Base-by-base conservation (phyloP, 2,888 invertebrate species). In the Stenoptilia bipunctidactyla region DNA sequence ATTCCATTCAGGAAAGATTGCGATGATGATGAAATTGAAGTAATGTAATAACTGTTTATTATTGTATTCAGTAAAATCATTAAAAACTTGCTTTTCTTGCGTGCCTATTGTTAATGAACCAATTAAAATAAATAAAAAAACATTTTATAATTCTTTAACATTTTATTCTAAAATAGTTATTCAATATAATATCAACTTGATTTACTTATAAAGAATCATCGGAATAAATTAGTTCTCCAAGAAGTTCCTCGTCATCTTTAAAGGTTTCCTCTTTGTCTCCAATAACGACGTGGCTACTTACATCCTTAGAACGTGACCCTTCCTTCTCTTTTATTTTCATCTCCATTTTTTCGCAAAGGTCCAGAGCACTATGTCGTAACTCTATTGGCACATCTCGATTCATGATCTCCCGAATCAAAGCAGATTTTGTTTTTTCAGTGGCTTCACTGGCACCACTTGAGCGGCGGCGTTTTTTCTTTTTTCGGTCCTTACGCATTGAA, bases 371-470 rank as follows among this genome's bases (percentile, higher is more conserved):
- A 1, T 58, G 56, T 30, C 69, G 58, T 34, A 75, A 40, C 38
- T 74, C 71, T 13, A 75, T 37, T 1, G 79, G 77, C 39, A 77
- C 49, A 39, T 73, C 66, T 34, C 60, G 63, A 0, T 63, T 55
- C 15, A 76, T 62, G 0, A 79, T 68, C 36, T 77, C 70, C 14
- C 55, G 66, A n/a, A 79, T 44, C 33, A 77, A 51, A 10, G 52
- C 49, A 45, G 70, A 61, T 6, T 56, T 62, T 1, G 69, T 49
- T 1, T 66, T 55, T 39, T 45, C 43, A 1, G 15, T 15, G 6
- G n/a, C 38, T 5, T 38, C 38, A 42, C 37, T 36, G 8, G 30
- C 15, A 9, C 15, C 1, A n/a, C n/a, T n/a, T n/a, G n/a, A n/a
- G n/a, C n/a, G n/a, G n/a, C n/a, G n/a, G 9, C 38, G 14, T 2